A percentile compares a stretch with the other conserved stretches of the same genome.
Conservation (phyloP, 2,888 invertebrate species). For the Agonopterix arenella region DNA sequence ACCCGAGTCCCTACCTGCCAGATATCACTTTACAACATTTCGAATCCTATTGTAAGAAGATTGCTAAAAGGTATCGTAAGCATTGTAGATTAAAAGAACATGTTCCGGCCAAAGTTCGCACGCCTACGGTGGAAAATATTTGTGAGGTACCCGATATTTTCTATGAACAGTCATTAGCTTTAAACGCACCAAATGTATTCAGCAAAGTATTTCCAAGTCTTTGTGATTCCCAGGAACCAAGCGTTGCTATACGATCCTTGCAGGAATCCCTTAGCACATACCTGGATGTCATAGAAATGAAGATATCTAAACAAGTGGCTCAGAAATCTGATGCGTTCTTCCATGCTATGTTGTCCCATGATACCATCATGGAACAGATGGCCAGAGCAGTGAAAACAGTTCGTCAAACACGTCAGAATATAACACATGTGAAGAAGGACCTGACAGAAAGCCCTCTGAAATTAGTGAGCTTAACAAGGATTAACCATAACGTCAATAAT, state of each 20-base stretch:
- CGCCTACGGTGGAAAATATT: conserved; percentile 67
- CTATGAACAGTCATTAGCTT: conserved; percentile 85
- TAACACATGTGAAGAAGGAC: conserved; percentile 86
- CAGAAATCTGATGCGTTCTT: conserved; percentile 98
- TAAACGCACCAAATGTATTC: conserved; percentile 89
- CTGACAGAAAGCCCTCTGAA: conserved; percentile 88
- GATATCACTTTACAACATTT: conserved; percentile 91
- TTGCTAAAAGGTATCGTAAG: conserved; percentile 80
- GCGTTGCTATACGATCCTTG: conserved; percentile 81
- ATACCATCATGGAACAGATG: conserved; percentile 97
- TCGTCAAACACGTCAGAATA: conserved; percentile 82
- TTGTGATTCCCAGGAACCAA: conserved; percentile 71
- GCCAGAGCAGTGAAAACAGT: conserved; percentile 88
- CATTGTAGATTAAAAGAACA: conserved; percentile 76
- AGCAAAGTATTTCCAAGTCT: conserved; percentile 88
- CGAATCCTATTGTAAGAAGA: conserved; percentile 89
- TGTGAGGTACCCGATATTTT: conserved; percentile 91
- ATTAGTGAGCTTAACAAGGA: conserved; percentile 83
- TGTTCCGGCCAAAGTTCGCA: conserved; percentile 52
- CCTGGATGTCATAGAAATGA: conserved; percentile 95
- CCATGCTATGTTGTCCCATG: conserved; percentile 98
- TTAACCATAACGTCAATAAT: conserved; percentile 79
- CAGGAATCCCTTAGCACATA: conserved; percentile 96
- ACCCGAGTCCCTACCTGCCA: conserved; percentile 87
- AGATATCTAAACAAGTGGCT: conserved; percentile 94